Base-by-base conservation (phyloP, 2,888 invertebrate genomes). In the Rugalucina vietnamica region DNA sequence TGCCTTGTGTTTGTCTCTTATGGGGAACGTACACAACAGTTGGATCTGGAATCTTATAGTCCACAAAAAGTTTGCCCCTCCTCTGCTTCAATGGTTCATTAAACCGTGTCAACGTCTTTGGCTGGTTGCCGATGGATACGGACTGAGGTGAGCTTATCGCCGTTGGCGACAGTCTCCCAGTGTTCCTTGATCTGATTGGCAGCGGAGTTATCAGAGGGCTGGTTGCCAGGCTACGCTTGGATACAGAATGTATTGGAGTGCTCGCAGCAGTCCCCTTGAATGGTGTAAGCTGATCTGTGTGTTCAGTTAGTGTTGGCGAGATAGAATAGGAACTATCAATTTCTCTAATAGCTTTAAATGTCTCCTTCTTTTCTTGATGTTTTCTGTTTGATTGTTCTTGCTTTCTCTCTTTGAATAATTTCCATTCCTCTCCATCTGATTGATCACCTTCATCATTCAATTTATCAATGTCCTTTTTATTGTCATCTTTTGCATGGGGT, bases 1-100 rank as follows among this genome's bases (percentile, higher is more conserved):
- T 80, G 27, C 89, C 90, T 57, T 86, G 85, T 39, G 82, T 65
- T 72, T 82, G 84, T 32, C 83, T 84, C 27, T 88, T 77, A 78
- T 90, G 87, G 27, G 90, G 90, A 12, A 90, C 90, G 79, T 89
- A 89, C 12, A 90, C 81, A 3, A 90, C 88, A 0, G 90, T 89
- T 34, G 88, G 88, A 18, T 84, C 85, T 37, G 88, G 90, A 14
- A 81, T 32, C 54, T 88, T 76, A 50, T 84, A 84, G 39, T 90
- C 90, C 8, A 88, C 88, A 77, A 87, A 82, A 14, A 88, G 82
- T 32, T 80, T 71, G 14, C 85, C 85, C 77, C 84, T 87, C 3
- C 79, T 73, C 21, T 82, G 34, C 32, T 85, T 87, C 54, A 87
- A 32, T 18, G 81, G 77, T 72, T 87, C 87, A 76, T 87, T 87